Evolutionary conservation across 2,888 invertebrate species (phyloP).

Genomic region (Orthosia gracilis): DNA sequence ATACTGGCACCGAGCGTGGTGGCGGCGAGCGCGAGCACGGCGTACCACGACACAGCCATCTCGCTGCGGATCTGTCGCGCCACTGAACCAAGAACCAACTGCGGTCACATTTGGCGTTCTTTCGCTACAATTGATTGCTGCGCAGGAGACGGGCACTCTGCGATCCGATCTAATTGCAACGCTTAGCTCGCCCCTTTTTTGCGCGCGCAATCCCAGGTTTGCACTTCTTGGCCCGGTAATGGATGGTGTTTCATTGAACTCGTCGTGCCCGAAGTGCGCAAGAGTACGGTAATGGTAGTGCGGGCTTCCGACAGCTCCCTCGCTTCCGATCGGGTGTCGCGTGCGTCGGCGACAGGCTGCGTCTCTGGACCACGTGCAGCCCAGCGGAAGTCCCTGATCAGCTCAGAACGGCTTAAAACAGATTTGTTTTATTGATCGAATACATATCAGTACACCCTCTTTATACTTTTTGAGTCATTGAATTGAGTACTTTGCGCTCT

Average conservation of each 20-base stretch:
- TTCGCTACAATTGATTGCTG: slow-evolving; percentile 81
- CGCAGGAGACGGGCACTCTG: slow-evolving; percentile 68
- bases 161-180: slow-evolving; percentile 22
- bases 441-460: slow-evolving; percentile 42
- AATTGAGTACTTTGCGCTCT: slow-evolving; percentile 16
- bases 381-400: slow-evolving; percentile 78
- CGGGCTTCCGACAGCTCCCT: slow-evolving; percentile 82
- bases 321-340: slow-evolving; percentile 79
- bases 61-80: slow-evolving; percentile 80
- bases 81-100: slow-evolving; percentile 82
- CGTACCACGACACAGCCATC: slow-evolving; percentile 87
- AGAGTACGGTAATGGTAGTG: slow-evolving; percentile 73
- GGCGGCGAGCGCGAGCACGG: slow-evolving; percentile 82
- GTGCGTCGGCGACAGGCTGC: slow-evolving; percentile 73
- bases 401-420: slow-evolving; percentile 64
- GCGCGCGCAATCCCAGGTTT: neutral
- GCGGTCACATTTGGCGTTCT: slow-evolving; percentile 83
- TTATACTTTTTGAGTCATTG: slow-evolving; percentile 21
- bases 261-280: slow-evolving; percentile 50
- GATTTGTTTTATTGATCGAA: slow-evolving; percentile 59
- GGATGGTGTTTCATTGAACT: slow-evolving; percentile 60
- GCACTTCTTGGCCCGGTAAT: slow-evolving; percentile 55
- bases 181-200: slow-evolving; percentile 26
- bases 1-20: slow-evolving; percentile 87
- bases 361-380: slow-evolving; percentile 74